Evolutionary conservation across 2,113 vertebrate genomes (phyloP).

Genomic region (Syngnathus floridae): DNA sequence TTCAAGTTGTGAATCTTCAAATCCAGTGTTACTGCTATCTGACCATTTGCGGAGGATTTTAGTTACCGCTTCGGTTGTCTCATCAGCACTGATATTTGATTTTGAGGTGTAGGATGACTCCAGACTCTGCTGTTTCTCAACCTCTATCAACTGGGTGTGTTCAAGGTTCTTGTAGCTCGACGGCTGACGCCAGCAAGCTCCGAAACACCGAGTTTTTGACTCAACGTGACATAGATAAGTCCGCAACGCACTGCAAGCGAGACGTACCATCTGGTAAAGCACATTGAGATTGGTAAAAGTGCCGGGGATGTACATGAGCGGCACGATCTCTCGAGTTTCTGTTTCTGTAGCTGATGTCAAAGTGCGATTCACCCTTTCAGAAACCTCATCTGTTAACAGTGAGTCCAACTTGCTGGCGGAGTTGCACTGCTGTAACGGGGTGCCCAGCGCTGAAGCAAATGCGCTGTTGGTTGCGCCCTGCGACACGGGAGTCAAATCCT

Average conservation of each 20-base stretch:
- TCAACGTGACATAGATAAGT: slow-evolving; percentile 1
- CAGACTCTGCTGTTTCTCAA: not conserved
- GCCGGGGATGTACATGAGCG: not conserved
- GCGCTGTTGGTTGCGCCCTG: not conserved
- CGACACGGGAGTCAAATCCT: not conserved
- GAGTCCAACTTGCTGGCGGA: not conserved
- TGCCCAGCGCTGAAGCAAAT: not conserved
- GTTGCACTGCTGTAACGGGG: not conserved
- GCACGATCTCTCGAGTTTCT: not conserved
- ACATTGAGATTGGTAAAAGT: not conserved
- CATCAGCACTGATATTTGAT: not conserved
- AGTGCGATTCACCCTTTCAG: not conserved
- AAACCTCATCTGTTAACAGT: not conserved
- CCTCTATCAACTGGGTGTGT: not conserved
- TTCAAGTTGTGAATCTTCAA: not conserved
- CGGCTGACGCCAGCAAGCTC: not conserved
- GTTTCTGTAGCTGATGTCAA: not conserved
- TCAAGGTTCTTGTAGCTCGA: not conserved
- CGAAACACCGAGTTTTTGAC: not conserved
- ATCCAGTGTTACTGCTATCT: not conserved
- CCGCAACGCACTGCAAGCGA: not conserved
- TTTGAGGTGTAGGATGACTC: not conserved
- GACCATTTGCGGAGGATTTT: slow-evolving; percentile 7
- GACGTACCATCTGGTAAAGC: slow-evolving; percentile 4
- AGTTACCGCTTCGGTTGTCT: not conserved